Conservation (phyloP, 2,113 vertebrate genomes). For the Epinephelus fuscoguttatus region DNA sequence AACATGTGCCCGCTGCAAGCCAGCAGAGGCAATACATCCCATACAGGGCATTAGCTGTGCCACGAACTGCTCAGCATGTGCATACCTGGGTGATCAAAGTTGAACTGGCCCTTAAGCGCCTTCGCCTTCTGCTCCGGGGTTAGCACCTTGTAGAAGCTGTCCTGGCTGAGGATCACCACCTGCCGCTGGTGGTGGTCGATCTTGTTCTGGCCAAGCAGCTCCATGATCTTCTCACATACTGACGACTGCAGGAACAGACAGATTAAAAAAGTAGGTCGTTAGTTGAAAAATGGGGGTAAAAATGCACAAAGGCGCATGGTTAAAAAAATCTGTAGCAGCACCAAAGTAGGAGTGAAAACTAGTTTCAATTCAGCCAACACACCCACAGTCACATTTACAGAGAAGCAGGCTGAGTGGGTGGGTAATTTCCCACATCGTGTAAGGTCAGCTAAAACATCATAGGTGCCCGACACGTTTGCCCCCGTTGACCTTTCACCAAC, state of each 20-base stretch:
- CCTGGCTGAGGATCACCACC: conserved; percentile 97
- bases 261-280: not conserved
- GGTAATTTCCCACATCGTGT: not conserved
- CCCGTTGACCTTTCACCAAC: conserved; percentile 56
- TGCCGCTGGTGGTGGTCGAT: conserved; percentile 95
- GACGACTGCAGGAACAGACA: conserved; percentile 87
- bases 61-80: not conserved
- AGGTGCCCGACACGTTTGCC: conserved; percentile 21
- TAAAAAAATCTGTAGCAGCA: not conserved
- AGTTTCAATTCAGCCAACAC: not conserved
- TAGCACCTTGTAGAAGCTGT: conserved; percentile 96
- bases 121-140: conserved; percentile 96
- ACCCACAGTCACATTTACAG: not conserved
- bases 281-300: not conserved
- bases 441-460: not conserved
- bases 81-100: conserved; percentile 98
- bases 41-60: not conserved
- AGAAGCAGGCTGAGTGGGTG: not conserved
- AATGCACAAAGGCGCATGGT: not conserved
- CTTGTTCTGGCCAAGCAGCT: conserved; percentile 97
- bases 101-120: conserved; percentile 96
- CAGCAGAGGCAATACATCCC: not conserved
- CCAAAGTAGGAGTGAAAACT: not conserved
- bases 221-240: conserved; percentile 96
- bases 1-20: not conserved